Evolutionary conservation across 2,888 invertebrate genomes (phyloP), one percentile per base, ranked within the genome.

Genomic region (Macropis europaea): DNA sequence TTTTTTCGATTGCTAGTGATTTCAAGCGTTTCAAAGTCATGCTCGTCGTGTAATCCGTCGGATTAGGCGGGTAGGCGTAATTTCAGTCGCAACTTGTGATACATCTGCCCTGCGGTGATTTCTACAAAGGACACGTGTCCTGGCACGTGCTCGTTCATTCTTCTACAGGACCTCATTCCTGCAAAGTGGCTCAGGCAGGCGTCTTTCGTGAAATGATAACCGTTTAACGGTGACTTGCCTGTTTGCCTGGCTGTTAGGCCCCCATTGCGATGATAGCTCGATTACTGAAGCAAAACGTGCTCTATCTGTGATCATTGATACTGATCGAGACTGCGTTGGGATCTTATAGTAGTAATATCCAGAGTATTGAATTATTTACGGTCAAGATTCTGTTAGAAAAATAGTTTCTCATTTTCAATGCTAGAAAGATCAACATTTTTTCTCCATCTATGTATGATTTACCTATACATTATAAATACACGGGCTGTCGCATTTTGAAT

Each of bases 111-210:
- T 61, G 63, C 62, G 61, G 73, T 77, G 79, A 80, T 83, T 84
- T 77, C 75, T 59, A 81, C 76, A 84, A 86, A 82, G 79, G 84
- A 73, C 87, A 87, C 88, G 88, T 86, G 88, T 69, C 85, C 47
- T 57, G 83, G 79, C 88, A 87, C 87, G 87, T 86, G 88, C 75
- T 71, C 59, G 56, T 69, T 76, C 75, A 82, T 84, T 84, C 79
- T 77, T 50, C 56, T 76, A 47, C 70, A 63, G 64, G 57, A 56
- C 73, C 71, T 76, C 86, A 88, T 88, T 87, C 88, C 87, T 84
- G 82, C 79, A 87, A 86, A 88, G 87, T 88, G 87, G 73, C 84
- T 81, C 57, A 40, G 59, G 28, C 22, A 61, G 30, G 43, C 48
- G n/a, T 59, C 22, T 42, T 53, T 60, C 28, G 45, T 11, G 42